phyloP scores from a whole-genome alignment of 1,140 invertebrate genomes.

The Hycleus phaleratus region DNA sequence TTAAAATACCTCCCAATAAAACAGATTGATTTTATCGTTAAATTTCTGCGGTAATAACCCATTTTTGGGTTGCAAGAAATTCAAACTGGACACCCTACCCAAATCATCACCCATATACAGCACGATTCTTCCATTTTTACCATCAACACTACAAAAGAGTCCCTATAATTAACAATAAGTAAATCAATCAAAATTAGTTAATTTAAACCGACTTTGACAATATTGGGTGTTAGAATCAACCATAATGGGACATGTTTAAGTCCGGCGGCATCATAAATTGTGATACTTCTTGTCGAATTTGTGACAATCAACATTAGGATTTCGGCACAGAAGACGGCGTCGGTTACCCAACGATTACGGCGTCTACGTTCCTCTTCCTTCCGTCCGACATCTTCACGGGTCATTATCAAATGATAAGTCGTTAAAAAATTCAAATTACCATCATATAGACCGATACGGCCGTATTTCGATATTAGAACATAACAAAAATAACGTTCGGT shows the following conservation, averaged over 20 bases:
- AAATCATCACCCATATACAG: slow-evolving; percentile 45
- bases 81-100: slow-evolving; percentile 42
- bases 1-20: slow-evolving; percentile 46
- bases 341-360: slow-evolving; percentile 49
- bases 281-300: slow-evolving; percentile 47
- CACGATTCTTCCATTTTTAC: slow-evolving; percentile 28
- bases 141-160: neutral
- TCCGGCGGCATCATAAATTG: slow-evolving; percentile 46
- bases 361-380: slow-evolving; percentile 34
- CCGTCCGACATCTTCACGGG: slow-evolving; percentile 34
- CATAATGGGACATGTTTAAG: slow-evolving; percentile 45
- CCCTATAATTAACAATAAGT: too few relatives aligned
- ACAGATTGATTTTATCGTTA: slow-evolving; percentile 44
- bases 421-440: slow-evolving; percentile 43
- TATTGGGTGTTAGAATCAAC: slow-evolving; percentile 46
- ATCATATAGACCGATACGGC: slow-evolving; percentile 47
- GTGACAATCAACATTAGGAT: slow-evolving; percentile 42
- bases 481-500: slow-evolving; percentile 47
- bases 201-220: slow-evolving; percentile 32
- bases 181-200: too few relatives aligned
- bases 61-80: slow-evolving; percentile 43
- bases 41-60: slow-evolving; percentile 43
- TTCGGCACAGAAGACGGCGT: slow-evolving; percentile 47
- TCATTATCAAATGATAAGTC: slow-evolving; percentile 44
- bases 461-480: slow-evolving; percentile 46